Conservation (phyloP, 1,140 invertebrate species). For the Drosophila auraria region DNA sequence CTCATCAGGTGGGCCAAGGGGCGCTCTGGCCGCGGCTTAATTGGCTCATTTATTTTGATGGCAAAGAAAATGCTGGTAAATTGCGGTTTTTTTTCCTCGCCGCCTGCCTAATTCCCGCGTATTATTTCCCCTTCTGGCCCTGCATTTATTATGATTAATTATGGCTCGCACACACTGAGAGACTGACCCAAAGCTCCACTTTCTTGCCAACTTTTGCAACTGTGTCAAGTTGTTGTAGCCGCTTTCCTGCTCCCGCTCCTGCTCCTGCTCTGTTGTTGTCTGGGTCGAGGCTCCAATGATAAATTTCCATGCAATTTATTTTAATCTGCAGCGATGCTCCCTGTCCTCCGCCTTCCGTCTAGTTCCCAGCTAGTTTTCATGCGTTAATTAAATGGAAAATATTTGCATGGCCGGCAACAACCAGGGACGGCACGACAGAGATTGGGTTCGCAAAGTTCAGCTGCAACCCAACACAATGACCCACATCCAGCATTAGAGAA, state of each 20-base stretch:
- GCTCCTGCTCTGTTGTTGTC: conserved; percentile 36
- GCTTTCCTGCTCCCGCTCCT: conserved; percentile 11
- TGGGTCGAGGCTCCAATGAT: conserved; percentile 69
- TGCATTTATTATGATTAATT: conserved; percentile 82
- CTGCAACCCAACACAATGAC: conserved; percentile 72
- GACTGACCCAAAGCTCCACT: conserved; percentile 74
- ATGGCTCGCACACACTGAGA: conserved; percentile 47
- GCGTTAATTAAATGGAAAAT: conserved; percentile 83
- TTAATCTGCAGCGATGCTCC: conserved; percentile 74
- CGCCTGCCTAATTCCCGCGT: conserved; percentile 19
- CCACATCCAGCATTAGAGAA: conserved; percentile 67
- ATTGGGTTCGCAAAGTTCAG: conserved; percentile 54
- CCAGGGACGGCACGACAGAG: conserved; percentile 4
- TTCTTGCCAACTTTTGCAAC: conserved; percentile 75
- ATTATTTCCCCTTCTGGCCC: conserved; percentile 32
- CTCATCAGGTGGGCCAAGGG: conserved; percentile 60
- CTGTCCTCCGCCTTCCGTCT: conserved; percentile 1
- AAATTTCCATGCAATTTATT: conserved; percentile 81
- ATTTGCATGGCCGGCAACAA: conserved; percentile 57
- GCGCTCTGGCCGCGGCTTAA: conserved; percentile 58
- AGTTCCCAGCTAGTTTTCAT: conserved; percentile 58
- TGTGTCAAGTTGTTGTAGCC: conserved; percentile 69
- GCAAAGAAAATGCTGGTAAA: conserved; percentile 78
- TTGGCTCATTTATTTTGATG: conserved; percentile 83
- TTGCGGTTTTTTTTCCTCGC: conserved; percentile 59